Conservation (phyloP, 2,113 vertebrate species). For the Taxidea taxus region DNA sequence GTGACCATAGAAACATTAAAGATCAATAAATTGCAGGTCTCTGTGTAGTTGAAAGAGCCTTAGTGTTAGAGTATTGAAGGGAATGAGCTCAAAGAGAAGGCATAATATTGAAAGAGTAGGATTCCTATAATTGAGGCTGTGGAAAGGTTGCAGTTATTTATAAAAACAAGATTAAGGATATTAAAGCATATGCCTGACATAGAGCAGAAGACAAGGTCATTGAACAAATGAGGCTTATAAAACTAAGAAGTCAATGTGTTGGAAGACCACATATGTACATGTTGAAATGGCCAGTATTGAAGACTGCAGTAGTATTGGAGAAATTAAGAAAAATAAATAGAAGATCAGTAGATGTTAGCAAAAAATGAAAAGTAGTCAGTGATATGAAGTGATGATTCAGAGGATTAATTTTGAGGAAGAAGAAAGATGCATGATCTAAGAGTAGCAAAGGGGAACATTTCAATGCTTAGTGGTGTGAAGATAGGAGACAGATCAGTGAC, state of each 20-base stretch:
- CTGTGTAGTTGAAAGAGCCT: not conserved
- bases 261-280: not conserved
- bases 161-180: not conserved
- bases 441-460: not conserved
- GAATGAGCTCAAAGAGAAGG: not conserved
- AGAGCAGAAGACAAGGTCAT: not conserved
- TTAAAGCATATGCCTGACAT: not conserved
- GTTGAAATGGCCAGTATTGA: not conserved
- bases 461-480: not conserved
- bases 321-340: not conserved
- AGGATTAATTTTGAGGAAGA: not conserved
- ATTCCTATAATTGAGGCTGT: not conserved
- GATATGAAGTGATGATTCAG: not conserved
- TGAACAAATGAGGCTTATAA: not conserved
- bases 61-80: not conserved
- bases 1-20: not conserved
- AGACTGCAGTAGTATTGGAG: not conserved
- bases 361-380: not conserved
- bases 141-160: not conserved
- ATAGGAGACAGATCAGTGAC: not conserved
- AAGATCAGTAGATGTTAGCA: not conserved
- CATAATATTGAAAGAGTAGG: not conserved
- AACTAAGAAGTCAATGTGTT: not conserved
- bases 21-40: not conserved
- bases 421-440: not conserved